Conservation (phyloP, 2,113 vertebrate species). For the Gorsachius goisagi region DNA sequence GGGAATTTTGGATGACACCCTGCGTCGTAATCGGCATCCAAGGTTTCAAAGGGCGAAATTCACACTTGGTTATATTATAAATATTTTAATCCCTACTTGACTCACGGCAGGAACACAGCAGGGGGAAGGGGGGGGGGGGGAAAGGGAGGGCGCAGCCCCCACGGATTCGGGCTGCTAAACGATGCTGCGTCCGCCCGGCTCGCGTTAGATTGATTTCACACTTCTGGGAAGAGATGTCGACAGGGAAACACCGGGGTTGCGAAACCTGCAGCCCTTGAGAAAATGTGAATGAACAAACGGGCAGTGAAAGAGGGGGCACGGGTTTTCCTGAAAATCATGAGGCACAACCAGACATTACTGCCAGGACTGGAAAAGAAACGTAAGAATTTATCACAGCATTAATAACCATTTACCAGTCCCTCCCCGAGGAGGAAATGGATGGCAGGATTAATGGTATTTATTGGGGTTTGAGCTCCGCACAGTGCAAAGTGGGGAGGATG, state of each 20-base stretch:
- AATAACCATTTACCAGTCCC: slow-evolving; percentile 36
- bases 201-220: not conserved
- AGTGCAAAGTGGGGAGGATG: not conserved
- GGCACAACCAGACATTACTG: not conserved
- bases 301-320: not conserved
- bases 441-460: slow-evolving; percentile 48
- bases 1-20: not conserved
- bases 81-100: not conserved
- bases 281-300: not conserved
- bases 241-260: not conserved
- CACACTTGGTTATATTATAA: not conserved
- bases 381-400: slow-evolving; percentile 45
- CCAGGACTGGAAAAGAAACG: slow-evolving; percentile 29
- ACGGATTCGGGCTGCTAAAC: not conserved
- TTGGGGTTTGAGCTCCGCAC: slow-evolving; percentile 10
- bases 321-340: slow-evolving; percentile 50
- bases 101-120: accelerated
- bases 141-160: not conserved
- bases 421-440: slow-evolving; percentile 43
- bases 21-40: accelerated
- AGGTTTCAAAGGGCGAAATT: not conserved
- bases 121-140: not conserved
- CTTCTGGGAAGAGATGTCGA: not conserved
- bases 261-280: not conserved
- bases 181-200: not conserved